Evolutionary conservation across 2,797 vertebrate species (phyloP).

Genomic region (Artibeus lituratus): DNA sequence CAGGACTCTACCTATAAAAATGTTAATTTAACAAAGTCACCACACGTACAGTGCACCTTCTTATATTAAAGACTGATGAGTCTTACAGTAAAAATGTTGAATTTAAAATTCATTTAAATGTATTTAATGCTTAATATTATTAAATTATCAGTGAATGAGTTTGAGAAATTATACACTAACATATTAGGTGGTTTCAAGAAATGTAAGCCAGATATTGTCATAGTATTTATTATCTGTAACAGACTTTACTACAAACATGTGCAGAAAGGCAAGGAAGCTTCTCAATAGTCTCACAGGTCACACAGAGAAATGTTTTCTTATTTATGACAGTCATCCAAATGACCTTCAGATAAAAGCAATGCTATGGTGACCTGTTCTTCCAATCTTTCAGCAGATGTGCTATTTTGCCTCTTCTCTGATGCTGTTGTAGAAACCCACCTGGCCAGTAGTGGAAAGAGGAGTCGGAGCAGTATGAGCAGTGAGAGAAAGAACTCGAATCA

Average conservation of each 20-base stretch:
- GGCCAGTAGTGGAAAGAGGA: not conserved
- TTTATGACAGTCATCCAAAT: not conserved
- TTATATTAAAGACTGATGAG: not conserved
- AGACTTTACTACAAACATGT: not conserved
- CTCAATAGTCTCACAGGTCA: not conserved
- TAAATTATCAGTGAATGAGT: not conserved
- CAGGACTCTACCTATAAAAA: not conserved
- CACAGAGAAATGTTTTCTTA: not conserved
- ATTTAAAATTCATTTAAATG: not conserved
- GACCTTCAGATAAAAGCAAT: not conserved
- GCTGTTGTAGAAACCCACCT: not conserved
- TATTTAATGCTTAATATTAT: not conserved
- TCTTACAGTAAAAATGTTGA: not conserved
- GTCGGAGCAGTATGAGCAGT: not conserved
- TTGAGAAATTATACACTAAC: not conserved
- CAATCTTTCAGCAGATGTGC: not conserved
- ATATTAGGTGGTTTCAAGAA: not conserved
- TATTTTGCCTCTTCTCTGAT: not conserved
- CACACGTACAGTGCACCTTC: not conserved
- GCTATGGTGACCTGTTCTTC: not conserved
- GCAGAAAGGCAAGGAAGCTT: not conserved
- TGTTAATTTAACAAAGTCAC: not conserved
- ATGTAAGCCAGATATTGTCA: not conserved
- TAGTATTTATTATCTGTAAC: not conserved
- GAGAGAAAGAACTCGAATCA: not conserved